Base-by-base conservation (phyloP, 2,113 vertebrate genomes). In the Boleophthalmus pectinirostris region DNA sequence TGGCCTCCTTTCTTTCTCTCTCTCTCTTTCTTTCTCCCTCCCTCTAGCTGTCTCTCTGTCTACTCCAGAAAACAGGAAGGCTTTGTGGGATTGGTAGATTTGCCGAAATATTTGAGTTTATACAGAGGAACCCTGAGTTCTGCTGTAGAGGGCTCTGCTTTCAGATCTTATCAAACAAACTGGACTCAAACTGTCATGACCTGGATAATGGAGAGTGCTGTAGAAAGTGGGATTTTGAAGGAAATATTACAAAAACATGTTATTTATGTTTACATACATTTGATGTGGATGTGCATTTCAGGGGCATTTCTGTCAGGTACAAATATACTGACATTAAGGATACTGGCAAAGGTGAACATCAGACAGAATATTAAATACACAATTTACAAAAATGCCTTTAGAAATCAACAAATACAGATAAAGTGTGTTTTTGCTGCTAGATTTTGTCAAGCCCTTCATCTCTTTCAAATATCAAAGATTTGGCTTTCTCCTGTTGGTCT, bases 271-370 rank as follows among this genome's bases (percentile, higher is more conserved):
- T 63, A 20, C 20, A 10, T 63, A 0, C 5, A 12, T 24, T 2
- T 33, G 58, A 61, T 61, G 56, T n/a, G 70, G 70, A 79, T 82
- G 61, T 69, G 71, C 75, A 82, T 79, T 83, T 83, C 45, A 43
- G 29, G 60, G 45, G 24, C 18, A 1, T 8, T 74, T 61, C 47
- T 66, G 9, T 68, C 12, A 0, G 3, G 14, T 14, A 21, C 21
- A 53, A 53, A n/a, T 53, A 20, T 53, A 53, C 5, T n/a, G 8
- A 1, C 7, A 53, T 7, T 6, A 20, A 20, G 49, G 18, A 51
- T 51, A 8, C 49, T 54, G 51, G 51, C 5, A 54, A 24, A 57
- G 2, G 1, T 24, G 13, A 23, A 24, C 21, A 16, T 5, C 49
- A 53, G 3, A 15, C 49, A 53, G 1, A 7, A 53, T 15, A 6